These are phyloP conservation scores for Monopterus albus DNA, from an alignment of 2,113 vertebrate genomes.

Conservation along the genomic window DNA sequence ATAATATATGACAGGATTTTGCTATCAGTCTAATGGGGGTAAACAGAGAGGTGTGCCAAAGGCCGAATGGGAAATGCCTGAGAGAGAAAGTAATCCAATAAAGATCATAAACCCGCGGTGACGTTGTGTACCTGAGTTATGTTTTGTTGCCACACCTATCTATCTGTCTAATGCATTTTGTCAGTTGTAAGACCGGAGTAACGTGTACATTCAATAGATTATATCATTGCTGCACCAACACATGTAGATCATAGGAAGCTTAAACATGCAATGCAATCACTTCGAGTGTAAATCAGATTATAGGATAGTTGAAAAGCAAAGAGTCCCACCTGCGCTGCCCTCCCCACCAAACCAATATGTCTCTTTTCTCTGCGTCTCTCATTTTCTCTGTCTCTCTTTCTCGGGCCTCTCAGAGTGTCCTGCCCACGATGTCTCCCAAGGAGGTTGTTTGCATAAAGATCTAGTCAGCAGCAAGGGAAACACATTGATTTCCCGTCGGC, in stretches of 20 bases:
- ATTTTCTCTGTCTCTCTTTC: conserved; percentile 7
- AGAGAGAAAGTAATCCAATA: conserved; percentile 48
- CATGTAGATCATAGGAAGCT: not conserved
- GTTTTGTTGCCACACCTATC: conserved; percentile 2
- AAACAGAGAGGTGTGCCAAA: conserved; percentile 70
- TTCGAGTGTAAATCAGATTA: conserved; percentile 10
- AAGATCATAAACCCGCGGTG: conserved; percentile 39
- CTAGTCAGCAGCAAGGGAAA: conserved; percentile 78
- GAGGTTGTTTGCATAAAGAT: conserved; percentile 72
- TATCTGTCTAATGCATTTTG: not conserved
- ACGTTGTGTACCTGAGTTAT: conserved; percentile 26
- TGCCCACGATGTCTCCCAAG: conserved; percentile 72
- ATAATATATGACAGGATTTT: conserved; percentile 75
- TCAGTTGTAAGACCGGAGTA: too few species aligned
- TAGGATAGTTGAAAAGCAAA: not conserved
- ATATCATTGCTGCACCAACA: not conserved
- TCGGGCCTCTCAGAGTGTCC: conserved; percentile 49
- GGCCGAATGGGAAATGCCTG: conserved; percentile 63
- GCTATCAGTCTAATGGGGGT: conserved; percentile 70
- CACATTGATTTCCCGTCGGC: conserved; percentile 81
- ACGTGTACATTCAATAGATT: too few species aligned
- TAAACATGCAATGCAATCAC: not conserved
- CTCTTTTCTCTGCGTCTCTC: not conserved
- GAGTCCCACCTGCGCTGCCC: conserved; percentile 7
- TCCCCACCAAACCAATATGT: conserved; percentile 7